phyloP scores from a whole-genome alignment of 2,797 vertebrate genomes.

The Myotis vivesi region DNA sequence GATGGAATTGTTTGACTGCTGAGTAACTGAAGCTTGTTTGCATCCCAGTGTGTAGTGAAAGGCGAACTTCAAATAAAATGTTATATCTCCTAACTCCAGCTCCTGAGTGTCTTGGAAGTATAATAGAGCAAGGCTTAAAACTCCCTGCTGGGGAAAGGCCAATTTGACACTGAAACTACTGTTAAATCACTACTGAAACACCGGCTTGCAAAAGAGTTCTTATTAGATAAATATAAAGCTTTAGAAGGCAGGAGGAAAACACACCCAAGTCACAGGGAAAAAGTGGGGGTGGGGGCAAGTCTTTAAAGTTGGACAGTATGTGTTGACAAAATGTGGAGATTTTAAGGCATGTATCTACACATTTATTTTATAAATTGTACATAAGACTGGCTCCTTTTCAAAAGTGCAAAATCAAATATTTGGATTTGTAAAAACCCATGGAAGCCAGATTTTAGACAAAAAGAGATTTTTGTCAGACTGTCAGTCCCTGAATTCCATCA shows the following conservation, averaged over 20 bases:
- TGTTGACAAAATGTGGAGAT: slow-evolving; percentile 82
- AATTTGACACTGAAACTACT: slow-evolving; percentile 86
- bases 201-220: slow-evolving; percentile 84
- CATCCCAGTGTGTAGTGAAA: slow-evolving; percentile 86
- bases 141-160: slow-evolving; percentile 88
- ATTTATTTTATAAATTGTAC: slow-evolving; percentile 84
- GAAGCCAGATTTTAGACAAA: slow-evolving; percentile 86
- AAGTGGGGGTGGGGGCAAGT: slow-evolving; percentile 68
- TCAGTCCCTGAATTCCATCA: slow-evolving; percentile 86
- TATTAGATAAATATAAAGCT: slow-evolving; percentile 84
- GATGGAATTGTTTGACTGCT: slow-evolving; percentile 85
- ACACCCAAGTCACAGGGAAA: slow-evolving; percentile 69
- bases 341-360: slow-evolving; percentile 80
- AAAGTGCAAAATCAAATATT: slow-evolving; percentile 85
- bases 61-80: slow-evolving; percentile 89
- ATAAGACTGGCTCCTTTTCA: slow-evolving; percentile 80
- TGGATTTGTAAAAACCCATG: slow-evolving; percentile 86
- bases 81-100: slow-evolving; percentile 89
- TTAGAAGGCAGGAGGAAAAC: slow-evolving; percentile 73
- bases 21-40: slow-evolving; percentile 85
- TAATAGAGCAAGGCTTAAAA: slow-evolving; percentile 86
- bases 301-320: slow-evolving; percentile 82
- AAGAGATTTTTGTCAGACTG: slow-evolving; percentile 86
- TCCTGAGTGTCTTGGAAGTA: slow-evolving; percentile 86
- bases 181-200: slow-evolving; percentile 84